These are phyloP conservation scores for Catostylus mosaicus DNA, from an alignment of 30 jellyfish, hydroid and myxozoan species.

Conservation along the genomic window DNA sequence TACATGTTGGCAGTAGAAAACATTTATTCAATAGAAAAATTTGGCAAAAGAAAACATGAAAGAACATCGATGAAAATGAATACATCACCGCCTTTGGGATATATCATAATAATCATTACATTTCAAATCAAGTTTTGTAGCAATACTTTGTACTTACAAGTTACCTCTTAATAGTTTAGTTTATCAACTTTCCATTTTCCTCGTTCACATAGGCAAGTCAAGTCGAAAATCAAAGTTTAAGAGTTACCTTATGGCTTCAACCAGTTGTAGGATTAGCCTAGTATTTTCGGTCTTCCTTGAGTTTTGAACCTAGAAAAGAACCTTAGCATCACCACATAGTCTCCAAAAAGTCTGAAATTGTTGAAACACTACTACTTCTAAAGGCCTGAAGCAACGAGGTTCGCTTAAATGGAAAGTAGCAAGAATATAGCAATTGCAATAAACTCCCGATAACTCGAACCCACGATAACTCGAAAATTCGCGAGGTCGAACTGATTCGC, in stretches of 20 bases:
- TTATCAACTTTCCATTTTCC: neutral
- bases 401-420: neutral
- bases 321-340: neutral
- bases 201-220: neutral
- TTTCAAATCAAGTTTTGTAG: neutral
- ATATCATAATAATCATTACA: neutral
- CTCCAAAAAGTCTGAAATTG: neutral
- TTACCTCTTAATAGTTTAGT: neutral
- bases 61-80: no score
- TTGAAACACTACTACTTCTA: no score
- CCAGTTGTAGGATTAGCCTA: constrained; percentile 4
- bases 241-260: constrained; percentile 8
- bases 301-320: constrained; percentile 11
- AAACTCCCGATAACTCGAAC: no score
- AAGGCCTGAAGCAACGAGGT: neutral
- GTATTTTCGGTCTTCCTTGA: constrained; percentile 8
- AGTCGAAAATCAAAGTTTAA: neutral
- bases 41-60: no score
- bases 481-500: no score
- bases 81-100: no score
- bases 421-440: neutral
- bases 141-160: neutral
- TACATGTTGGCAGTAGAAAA: no score
- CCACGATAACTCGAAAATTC: no score
- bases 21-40: no score